Conservation (phyloP, 1,140 invertebrate species). For the Pseudobourletiella spinata region DNA sequence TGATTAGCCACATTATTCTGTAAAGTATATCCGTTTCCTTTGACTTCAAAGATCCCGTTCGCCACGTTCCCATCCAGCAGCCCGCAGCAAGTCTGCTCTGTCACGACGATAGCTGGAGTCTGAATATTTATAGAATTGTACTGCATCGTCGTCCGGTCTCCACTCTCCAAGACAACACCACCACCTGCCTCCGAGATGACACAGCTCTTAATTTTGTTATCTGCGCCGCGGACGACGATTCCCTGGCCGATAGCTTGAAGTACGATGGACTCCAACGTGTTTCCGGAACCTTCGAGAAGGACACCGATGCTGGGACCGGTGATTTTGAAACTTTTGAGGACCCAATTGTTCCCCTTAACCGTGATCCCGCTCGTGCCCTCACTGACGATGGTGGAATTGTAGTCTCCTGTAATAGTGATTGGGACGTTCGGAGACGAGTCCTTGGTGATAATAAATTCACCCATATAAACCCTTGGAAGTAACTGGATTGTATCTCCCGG, state of each 20-base stretch:
- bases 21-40: slow-evolving; percentile 27
- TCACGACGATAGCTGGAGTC: slow-evolving; percentile 28
- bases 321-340: slow-evolving; percentile 30
- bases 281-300: slow-evolving; percentile 22
- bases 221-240: slow-evolving; percentile 23
- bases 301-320: slow-evolving; percentile 24
- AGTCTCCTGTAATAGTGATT: slow-evolving; percentile 29
- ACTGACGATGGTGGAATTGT: slow-evolving; percentile 29
- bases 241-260: slow-evolving; percentile 25
- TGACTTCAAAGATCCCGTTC: slow-evolving; percentile 29
- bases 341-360: slow-evolving; percentile 30
- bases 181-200: slow-evolving; percentile 33
- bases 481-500: slow-evolving; percentile 34
- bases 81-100: slow-evolving; percentile 28
- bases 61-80: slow-evolving; percentile 32
- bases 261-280: slow-evolving; percentile 26
- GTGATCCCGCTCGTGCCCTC: slow-evolving; percentile 25
- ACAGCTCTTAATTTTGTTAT: slow-evolving; percentile 30
- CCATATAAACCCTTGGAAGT: slow-evolving; percentile 20
- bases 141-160: slow-evolving; percentile 2
- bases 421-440: slow-evolving; percentile 16
- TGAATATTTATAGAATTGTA: slow-evolving; percentile 36
- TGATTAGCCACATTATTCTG: slow-evolving; percentile 32
- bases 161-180: slow-evolving; percentile 30
- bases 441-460: slow-evolving; percentile 22